Evolutionary conservation across 1,140 invertebrate genomes (phyloP), one percentile per base, ranked within the genome.

Genomic region (Heliothis subflexa): DNA sequence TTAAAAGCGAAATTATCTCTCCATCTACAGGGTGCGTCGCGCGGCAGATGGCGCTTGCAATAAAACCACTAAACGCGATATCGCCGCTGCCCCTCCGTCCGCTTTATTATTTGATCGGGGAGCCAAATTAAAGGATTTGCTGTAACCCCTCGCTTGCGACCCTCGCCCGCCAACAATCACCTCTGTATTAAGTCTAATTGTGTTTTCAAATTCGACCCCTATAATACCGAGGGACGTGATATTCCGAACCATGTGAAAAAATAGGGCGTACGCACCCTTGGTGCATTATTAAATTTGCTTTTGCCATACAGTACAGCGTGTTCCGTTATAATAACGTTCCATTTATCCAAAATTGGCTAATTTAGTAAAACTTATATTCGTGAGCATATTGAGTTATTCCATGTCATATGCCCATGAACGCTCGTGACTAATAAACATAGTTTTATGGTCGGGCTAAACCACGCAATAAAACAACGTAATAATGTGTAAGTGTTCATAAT

Each of bases 141-240:
- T 83, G 88, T 91, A 91, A 90, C 92, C 91, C 91, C 90, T 93
- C 90, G 86, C 78, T 74, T 73, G 84, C 86, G 89, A 93, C 92
- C 91, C 91, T 90, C 89, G 84, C 88, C 82, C 86, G 88, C 86
- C 89, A 90, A 93, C 92, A 92, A 94, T 94, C 93, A 94, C 93
- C 93, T 94, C 91, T 93, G 93, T 94, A 94, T 94, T 94, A 94
- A 93, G 91, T 94, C 92, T 94, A 94, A 94, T 94, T 94, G 93
- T 94, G 93, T 94, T 94, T 94, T 94, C 90, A 90, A 94, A 93
- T 93, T 92, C 89, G 85, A 87, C 88, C 90, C 91, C 90, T 90
- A 90, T 89, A 91, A 91, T 91, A 85, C 83, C 85, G 72, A 82
- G 86, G 84, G 87, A 87, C 83, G 83, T 76, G 80, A 77, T 79